These are phyloP conservation scores for Scelioninae gen. 1 DNA, from an alignment of 2,888 invertebrate genomes.

Conservation along the genomic window DNA sequence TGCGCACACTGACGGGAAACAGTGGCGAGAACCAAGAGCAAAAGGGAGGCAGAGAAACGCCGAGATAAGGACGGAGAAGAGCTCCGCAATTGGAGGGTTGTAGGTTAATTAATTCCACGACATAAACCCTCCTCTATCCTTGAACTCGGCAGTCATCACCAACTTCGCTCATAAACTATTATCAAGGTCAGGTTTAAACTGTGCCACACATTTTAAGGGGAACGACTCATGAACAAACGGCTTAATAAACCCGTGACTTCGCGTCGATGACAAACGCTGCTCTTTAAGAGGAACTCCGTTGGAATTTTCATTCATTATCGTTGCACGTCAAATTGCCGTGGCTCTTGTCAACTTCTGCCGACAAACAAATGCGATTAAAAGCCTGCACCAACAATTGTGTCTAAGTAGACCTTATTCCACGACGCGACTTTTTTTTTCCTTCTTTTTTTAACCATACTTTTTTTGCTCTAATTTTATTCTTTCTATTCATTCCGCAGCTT, in stretches of 20 bases:
- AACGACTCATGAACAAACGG: constrained; percentile 72
- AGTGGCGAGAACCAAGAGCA: constrained; percentile 56
- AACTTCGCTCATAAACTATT: constrained; percentile 81
- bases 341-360: constrained; percentile 51
- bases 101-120: constrained; percentile 83
- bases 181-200: constrained; percentile 82
- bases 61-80: constrained; percentile 69
- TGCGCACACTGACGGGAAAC: constrained; percentile 23
- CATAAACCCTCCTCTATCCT: constrained; percentile 78
- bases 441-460: too few species aligned
- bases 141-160: constrained; percentile 72
- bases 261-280: constrained; percentile 40
- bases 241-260: constrained; percentile 71
- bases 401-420: constrained; percentile 34
- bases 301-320: too few species aligned
- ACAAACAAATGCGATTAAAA: constrained; percentile 32
- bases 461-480: constrained; percentile 5
- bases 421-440: too few species aligned
- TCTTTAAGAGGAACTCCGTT: constrained; percentile 40
- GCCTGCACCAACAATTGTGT: constrained; percentile 33
- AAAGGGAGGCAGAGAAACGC: constrained; percentile 61
- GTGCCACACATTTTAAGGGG: constrained; percentile 82
- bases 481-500: constrained; percentile 20
- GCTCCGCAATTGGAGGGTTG: constrained; percentile 76
- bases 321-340: too few species aligned